Evolutionary conservation across 2,797 vertebrate genomes (phyloP), one percentile per base, ranked within the genome.

Genomic region (Rhinichthys osculus): DNA sequence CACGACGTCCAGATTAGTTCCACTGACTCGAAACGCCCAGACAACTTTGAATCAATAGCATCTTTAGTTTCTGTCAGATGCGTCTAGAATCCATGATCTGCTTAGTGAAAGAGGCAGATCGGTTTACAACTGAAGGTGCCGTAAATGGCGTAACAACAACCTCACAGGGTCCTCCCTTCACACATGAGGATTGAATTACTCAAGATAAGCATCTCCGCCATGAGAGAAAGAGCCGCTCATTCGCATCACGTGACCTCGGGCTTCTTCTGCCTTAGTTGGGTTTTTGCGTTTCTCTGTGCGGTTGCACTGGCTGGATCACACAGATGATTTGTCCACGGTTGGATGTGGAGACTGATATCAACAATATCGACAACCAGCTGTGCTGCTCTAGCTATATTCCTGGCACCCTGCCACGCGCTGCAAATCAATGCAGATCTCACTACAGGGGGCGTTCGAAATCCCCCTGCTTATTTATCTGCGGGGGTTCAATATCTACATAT

Each of bases 291-390:
- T 59, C 40, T 50, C 21, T 50, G 42, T 69, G 30, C 30, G 4
- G 30, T 57, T 54, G n/a, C 40, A 30, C 5, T 76, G 64, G 47
- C 35, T 71, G 50, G 42, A 74, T 66, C 23, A 54, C 54, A 67
- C 47, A 8, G 47, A 84, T 57, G 73, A 52, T 79, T 73, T 44
- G 54, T 66, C 67, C 57, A 82, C 33, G 7, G n/a, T 33, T 57
- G 23, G 44, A 8, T 19, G 33, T 5, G 40, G 86, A 88, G 87
- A 81, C 21, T n/a, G 85, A 87, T 88, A 87, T 87, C 87, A 87
- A 78, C 82, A 40, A 80, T 92, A 94, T 93, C 89, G 94, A 94
- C 91, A 83, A 86, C 81, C 90, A 85, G 85, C 40, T 35, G 87
- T 84, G 89, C 74, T 82, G 89, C 86, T 84, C 84, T 86, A 90